These are phyloP conservation scores for Tetheella fluctuosa DNA, from an alignment of 2,888 invertebrate genomes.

Conservation along the genomic window DNA sequence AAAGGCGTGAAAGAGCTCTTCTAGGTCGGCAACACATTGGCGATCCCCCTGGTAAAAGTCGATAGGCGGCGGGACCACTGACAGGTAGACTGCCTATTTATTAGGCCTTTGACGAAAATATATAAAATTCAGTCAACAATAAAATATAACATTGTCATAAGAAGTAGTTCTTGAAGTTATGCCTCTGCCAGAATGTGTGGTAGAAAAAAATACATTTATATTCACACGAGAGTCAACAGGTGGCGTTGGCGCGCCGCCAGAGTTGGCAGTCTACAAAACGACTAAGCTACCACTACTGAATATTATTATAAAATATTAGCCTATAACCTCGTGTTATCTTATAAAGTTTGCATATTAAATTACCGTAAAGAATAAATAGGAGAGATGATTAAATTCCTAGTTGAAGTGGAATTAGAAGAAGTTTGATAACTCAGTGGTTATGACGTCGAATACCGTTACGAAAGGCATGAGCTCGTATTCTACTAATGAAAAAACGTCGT, in stretches of 20 bases:
- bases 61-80: too few species aligned
- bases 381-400: neutral
- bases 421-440: too few species aligned
- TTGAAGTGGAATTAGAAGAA: neutral
- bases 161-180: neutral
- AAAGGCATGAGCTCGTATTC: too few species aligned
- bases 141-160: neutral
- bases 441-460: too few species aligned
- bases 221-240: conserved; percentile 62
- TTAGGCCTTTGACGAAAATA: too few species aligned
- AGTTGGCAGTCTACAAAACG: conserved; percentile 14
- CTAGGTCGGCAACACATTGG: too few species aligned
- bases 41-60: too few species aligned
- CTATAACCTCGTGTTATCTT: neutral
- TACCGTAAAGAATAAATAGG: neutral
- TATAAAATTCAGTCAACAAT: neutral
- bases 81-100: too few species aligned
- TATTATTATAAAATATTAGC: conserved; percentile 22
- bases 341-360: neutral
- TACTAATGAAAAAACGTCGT: too few species aligned
- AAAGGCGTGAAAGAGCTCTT: too few species aligned
- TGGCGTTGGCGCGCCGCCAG: conserved; percentile 61
- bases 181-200: conserved; percentile 1
- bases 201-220: conserved; percentile 39
- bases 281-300: conserved; percentile 45